Evolutionary conservation across 2,888 invertebrate species (phyloP), one percentile per base, ranked within the genome.

Genomic region (Dermolepida albohirtum): DNA sequence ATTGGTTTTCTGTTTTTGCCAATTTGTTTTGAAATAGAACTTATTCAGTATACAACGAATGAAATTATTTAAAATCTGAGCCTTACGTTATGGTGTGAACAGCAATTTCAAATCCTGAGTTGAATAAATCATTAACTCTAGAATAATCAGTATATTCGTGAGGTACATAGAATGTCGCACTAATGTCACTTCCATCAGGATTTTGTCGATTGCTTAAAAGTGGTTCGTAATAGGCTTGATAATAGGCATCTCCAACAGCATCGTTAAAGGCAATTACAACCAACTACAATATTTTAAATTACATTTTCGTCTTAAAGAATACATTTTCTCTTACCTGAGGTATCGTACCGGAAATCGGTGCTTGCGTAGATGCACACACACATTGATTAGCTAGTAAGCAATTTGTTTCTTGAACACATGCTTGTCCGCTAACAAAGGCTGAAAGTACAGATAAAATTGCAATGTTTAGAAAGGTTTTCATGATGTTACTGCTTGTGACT

Each of bases 241-340:
- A 90, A 0, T 83, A 70, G 0, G 83, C 76, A 2, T 72, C 68
- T 62, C 85, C 89, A 0, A 90, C 84, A 0, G 87, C 89, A 80
- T 91, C 91, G 65, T 91, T 90, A 76, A 91, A 90, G 5, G 91
- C 89, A 0, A 91, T 76, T 1, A 86, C 83, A 7, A 92, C 88
- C 8, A 92, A 87, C 91, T 92, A 80, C 29, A 84, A 51, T 43
- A 16, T 11, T 7, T 1, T 5, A 47, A 47, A 16, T 47, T 17
- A 47, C 5, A 17, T 47, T 47, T 11, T 11, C 14, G 10, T 47
- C n/a, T 47, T 8, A 22, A 22, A 2, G 22, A 14, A 47, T 54
- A 29, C 27, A 27, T n/a, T 34, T 47, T n/a, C 0, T 11, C 66
- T 39, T 66, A 92, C 87, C 55, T 74, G 74, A 10, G 74, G 74